phyloP scores from a whole-genome alignment of 2,113 vertebrate species.

The Actenoides hombroni region DNA sequence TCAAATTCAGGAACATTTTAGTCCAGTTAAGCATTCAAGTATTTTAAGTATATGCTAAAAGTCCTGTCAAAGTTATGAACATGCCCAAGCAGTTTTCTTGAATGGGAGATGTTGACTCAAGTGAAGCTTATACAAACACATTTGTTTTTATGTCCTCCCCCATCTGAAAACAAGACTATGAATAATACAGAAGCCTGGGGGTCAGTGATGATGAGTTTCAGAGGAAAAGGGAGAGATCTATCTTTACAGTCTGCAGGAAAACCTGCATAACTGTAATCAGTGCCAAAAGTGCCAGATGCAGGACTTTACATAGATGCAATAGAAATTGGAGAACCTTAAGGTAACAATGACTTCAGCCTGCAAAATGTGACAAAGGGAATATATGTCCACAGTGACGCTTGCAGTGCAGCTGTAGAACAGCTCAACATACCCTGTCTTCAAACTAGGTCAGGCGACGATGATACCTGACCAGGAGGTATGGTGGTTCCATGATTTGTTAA shows the following conservation, averaged over 20 bases:
- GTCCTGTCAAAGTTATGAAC: not conserved
- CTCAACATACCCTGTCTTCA: not conserved
- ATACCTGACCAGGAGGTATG: not conserved
- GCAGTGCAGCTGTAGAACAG: not conserved
- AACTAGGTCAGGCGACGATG: not conserved
- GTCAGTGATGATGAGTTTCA: not conserved
- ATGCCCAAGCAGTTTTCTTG: not conserved
- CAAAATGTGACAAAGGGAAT: not conserved
- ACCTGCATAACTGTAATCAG: not conserved
- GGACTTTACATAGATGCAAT: not conserved
- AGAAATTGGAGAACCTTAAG: not conserved
- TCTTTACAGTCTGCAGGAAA: not conserved
- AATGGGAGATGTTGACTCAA: not conserved
- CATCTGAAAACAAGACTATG: not conserved
- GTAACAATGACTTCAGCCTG: not conserved
- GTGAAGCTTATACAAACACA: not conserved
- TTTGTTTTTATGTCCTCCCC: not conserved
- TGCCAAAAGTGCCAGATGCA: conserved; percentile 12
- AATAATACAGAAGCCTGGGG: not conserved
- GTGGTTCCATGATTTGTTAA: not conserved
- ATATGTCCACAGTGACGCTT: not conserved
- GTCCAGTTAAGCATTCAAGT: conserved; percentile 7
- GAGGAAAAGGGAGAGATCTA: not conserved
- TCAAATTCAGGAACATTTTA: not conserved
- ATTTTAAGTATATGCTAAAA: conserved; percentile 20